Base-by-base conservation (phyloP, 2,797 vertebrate species). In the Cyclopterus lumpus region DNA sequence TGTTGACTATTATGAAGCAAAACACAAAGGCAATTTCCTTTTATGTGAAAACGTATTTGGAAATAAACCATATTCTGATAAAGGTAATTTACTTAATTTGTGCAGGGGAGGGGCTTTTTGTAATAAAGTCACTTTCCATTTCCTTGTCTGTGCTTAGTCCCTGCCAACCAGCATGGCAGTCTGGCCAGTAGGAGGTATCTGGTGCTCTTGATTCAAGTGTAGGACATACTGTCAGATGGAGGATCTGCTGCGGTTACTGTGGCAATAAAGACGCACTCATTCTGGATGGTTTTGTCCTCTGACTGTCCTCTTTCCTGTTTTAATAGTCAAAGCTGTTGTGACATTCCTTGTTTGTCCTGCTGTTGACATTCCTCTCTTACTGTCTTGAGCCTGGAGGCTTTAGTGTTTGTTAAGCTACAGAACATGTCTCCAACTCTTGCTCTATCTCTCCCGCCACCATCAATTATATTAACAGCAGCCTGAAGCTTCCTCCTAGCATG, bases 381-480 rank as follows among this genome's bases (percentile, higher is more conserved):
- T 67, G 75, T 62, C 59, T 64, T 8, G 32, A 71, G 72, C 77
- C 76, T 10, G 36, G 38, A 73, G 82, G 77, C 38, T 64, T 78
- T 32, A 51, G 18, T 72, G 57, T 83, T 79, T 88, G 71, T 73
- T 80, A 80, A 77, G 65, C 75, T 79, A 71, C 71, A 80, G 54
- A 80, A 55, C 61, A 61, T 73, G 53, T 61, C 70, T 36, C 66
- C 69, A 58, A 34, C 60, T 79, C 60, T 4, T 42, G 32, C 73
- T 44, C 54, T 10, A 20, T 24, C 20, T 28, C 57, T 34, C 34
- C 32, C 65, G 69, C 58, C 5, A 49, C 81, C 68, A 88, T 91
- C 84, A 87, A 74, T 90, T 91, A 87, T 81, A 74, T 79, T 87
- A 91, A 90, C 86, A 85, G 60, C 79, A 76, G 81, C 85, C 81